These are phyloP conservation scores for Platycnemis pennipes DNA, from an alignment of 2,888 invertebrate genomes.

Conservation along the genomic window DNA sequence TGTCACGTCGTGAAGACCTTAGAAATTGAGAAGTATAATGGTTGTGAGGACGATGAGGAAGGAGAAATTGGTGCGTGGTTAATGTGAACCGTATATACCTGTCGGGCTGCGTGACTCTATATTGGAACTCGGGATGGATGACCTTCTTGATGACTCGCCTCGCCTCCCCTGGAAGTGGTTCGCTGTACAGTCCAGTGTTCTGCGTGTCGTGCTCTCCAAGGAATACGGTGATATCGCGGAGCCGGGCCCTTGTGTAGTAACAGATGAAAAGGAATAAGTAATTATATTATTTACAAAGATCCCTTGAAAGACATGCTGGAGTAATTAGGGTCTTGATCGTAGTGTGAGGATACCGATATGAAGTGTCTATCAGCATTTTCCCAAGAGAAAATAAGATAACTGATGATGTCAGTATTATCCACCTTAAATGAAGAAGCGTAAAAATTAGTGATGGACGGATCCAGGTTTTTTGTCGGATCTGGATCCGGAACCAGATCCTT, in stretches of 20 bases:
- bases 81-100: constrained; percentile 79
- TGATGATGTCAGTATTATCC: too few relatives aligned
- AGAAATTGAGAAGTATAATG: neutral
- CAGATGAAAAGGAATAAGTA: neutral
- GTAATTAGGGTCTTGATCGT: too few relatives aligned
- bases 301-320: too few relatives aligned
- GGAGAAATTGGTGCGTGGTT: neutral
- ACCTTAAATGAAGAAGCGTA: too few relatives aligned
- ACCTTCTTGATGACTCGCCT: constrained; percentile 87
- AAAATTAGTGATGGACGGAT: too few relatives aligned
- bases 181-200: constrained; percentile 82
- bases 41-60: neutral
- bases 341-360: too few relatives aligned
- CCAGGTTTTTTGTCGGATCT: too few relatives aligned
- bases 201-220: constrained; percentile 91
- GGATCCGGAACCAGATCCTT: too few relatives aligned
- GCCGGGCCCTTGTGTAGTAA: constrained; percentile 81
- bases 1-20: neutral
- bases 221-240: constrained; percentile 88
- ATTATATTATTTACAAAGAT: too few relatives aligned
- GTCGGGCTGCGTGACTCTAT: constrained; percentile 91
- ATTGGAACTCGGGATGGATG: constrained; percentile 90
- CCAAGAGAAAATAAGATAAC: too few relatives aligned
- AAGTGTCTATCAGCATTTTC: too few relatives aligned
- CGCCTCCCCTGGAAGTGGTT: constrained; percentile 84